phyloP scores from a whole-genome alignment of 2,797 vertebrate genomes.

The Peromyscus eremicus region DNA sequence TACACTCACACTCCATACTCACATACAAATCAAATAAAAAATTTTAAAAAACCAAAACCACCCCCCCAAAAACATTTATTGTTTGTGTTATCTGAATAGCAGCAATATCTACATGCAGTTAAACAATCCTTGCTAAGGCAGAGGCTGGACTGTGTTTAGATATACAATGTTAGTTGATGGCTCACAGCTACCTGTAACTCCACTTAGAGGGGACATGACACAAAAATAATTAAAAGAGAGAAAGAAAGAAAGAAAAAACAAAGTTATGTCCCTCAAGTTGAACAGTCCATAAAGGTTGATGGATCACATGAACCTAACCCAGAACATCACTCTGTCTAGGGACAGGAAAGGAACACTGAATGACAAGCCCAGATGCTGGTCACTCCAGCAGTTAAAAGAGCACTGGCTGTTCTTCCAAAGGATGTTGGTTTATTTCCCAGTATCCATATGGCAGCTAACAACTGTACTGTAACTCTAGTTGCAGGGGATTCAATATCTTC shows the following conservation, averaged over 20 bases:
- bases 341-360: background rate
- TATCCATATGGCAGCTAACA: background rate
- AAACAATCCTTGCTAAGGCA: background rate
- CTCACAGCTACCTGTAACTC: background rate
- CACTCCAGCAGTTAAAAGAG: background rate
- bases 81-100: background rate
- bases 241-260: background rate
- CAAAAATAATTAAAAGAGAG: background rate
- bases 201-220: background rate
- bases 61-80: background rate
- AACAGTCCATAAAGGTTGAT: background rate
- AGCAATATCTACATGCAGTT: too few species aligned
- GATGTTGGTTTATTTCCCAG: too few species aligned
- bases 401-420: too few species aligned
- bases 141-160: background rate
- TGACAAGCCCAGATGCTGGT: background rate
- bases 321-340: background rate
- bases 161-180: background rate
- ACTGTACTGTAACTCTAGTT: background rate
- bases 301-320: background rate
- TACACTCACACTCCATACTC: background rate
- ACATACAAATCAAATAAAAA: background rate
- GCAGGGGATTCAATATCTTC: too few species aligned
- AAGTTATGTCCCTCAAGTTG: background rate
- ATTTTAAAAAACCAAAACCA: background rate